Percentiles rank a stretch among this genome's conserved stretches.
These are phyloP conservation scores for Papilio demoleus DNA, from an alignment of 2,888 invertebrate species.

Conservation along the genomic window DNA sequence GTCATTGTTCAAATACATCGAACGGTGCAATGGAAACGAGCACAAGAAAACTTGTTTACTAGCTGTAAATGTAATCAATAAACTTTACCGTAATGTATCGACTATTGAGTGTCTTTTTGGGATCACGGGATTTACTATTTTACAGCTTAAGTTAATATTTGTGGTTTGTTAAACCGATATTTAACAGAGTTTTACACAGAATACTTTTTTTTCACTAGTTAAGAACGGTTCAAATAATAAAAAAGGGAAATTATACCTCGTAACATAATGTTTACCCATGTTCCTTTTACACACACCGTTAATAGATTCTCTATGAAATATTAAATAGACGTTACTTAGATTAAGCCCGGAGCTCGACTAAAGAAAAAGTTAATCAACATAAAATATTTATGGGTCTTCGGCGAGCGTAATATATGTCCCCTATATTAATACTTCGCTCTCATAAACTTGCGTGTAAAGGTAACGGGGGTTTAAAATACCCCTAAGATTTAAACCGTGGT, in stretches of 20 bases:
- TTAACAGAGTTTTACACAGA: neutral
- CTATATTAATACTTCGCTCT: constrained; percentile 40
- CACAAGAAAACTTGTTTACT: constrained; percentile 73
- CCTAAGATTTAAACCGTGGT: constrained; percentile 36
- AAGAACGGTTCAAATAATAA: neutral
- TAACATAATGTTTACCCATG: constrained; percentile 32
- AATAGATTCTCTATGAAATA: constrained; percentile 39
- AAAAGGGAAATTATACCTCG: neutral
- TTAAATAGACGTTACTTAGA: constrained; percentile 40
- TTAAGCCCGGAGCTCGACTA: constrained; percentile 28
- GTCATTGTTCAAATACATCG: constrained; percentile 35
- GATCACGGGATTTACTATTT: constrained; percentile 57
- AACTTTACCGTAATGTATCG: constrained; percentile 67
- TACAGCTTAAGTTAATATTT: constrained; percentile 40
- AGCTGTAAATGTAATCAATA: constrained; percentile 79
- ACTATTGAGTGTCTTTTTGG: constrained; percentile 69
- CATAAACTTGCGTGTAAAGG: constrained; percentile 41
- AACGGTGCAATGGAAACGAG: constrained; percentile 57
- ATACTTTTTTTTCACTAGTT: neutral
- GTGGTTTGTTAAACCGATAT: neutral
- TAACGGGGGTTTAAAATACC: constrained; percentile 40
- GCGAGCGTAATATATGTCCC: constrained; percentile 42
- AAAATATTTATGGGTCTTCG: constrained; percentile 41
- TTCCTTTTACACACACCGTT: constrained; percentile 33
- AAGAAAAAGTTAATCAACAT: constrained; percentile 43